phyloP scores from a whole-genome alignment of 2,113 vertebrate species.

The Chaetura pelagica region DNA sequence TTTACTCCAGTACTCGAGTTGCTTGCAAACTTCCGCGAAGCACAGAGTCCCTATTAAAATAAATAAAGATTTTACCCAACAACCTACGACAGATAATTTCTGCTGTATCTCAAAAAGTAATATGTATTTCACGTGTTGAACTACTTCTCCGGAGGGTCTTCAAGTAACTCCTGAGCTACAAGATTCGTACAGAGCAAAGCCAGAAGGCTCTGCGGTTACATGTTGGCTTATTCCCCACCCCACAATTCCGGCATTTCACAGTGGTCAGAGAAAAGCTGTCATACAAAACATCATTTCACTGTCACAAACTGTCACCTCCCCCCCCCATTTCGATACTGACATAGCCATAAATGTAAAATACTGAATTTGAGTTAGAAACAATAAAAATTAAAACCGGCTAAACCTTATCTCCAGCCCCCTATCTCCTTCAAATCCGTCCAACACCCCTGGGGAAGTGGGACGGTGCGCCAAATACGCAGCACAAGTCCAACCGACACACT shows the following conservation, averaged over 20 bases:
- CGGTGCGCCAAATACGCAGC: neutral
- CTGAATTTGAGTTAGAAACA: neutral
- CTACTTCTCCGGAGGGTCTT: neutral
- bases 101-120: neutral
- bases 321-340: too few species aligned
- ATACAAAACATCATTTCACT: neutral
- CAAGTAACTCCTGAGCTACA: neutral
- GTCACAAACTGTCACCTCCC: neutral
- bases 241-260: slow-evolving; percentile 29
- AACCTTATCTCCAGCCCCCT: neutral
- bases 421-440: neutral
- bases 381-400: neutral
- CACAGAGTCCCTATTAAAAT: neutral
- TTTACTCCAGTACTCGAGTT: slow-evolving; percentile 18
- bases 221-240: neutral
- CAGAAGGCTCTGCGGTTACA: neutral
- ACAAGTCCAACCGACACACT: neutral
- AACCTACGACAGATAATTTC: neutral
- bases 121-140: neutral
- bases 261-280: slow-evolving; percentile 39
- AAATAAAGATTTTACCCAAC: neutral
- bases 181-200: neutral
- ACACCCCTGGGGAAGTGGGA: neutral
- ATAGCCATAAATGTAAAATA: neutral
- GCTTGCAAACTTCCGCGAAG: slow-evolving; percentile 37